Base-by-base conservation (phyloP, 2,797 vertebrate species). In the Taenioides sp. region DNA sequence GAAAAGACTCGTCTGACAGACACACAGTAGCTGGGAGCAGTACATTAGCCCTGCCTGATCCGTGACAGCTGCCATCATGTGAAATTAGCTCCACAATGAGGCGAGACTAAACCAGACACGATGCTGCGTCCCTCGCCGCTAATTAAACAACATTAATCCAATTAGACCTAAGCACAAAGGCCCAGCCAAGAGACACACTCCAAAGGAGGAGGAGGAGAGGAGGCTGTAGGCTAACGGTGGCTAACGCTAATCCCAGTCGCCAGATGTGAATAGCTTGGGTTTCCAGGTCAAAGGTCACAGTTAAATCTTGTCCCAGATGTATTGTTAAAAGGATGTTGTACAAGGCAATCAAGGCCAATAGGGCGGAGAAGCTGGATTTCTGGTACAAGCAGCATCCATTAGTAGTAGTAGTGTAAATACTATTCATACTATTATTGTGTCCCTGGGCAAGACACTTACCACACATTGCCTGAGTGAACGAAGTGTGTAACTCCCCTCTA, bases 221-320 rank as follows among this genome's bases (percentile, higher is more conserved):
- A 14, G 12, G 76, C 74, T 65, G 34, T 34, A 11, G 17, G 75
- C 74, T 65, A 72, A 73, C 74, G 17, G 31, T 34, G 37, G 72
- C 52, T 64, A 64, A 23, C 22, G 77, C 72, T 88, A 81, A 86
- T 83, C 78, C 78, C 74, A 60, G 27, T 67, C 82, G 76, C 49
- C 7, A 25, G 81, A 74, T 63, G 74, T 74, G 69, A 76, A 82
- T 86, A 75, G 79, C 71, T 67, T 5, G 72, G 58, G 77, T 71
- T 78, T 82, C 80, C 86, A 75, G 73, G 86, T 83, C 80, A 62
- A 76, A 70, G 83, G 84, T 82, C 79, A 55, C 10, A 5, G 52
- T 43, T 73, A 72, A 73, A 66, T 67, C 75, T 50, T 62, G 23
- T 54, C 72, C 69, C 68, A 31, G 62, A 62, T 52, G 59, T 25